Base-by-base conservation (phyloP, 2,888 invertebrate species). In the Homarus gammarus region DNA sequence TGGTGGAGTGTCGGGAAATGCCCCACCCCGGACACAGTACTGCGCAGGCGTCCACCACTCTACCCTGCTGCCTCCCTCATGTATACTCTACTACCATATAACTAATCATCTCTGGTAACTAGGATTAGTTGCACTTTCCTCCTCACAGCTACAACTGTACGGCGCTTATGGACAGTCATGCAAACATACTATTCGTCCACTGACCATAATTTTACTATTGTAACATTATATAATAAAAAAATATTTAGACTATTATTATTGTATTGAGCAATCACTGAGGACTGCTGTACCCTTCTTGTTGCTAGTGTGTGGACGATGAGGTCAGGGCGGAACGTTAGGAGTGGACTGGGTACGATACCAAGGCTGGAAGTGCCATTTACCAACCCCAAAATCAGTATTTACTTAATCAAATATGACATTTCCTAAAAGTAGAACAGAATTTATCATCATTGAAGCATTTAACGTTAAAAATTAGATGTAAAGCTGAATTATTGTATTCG, bases 21-120 rank as follows among this genome's bases (percentile, higher is more conserved):
- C 64, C 31, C 64, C 64, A 64, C 64, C n/a, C 64, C 27, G 27
- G 64, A 64, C 27, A 64, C 27, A 18, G 44, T 27, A 64, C 64
- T 64, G 64, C 64, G 64, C 64, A 64, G 56, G 64, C 64, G 64
- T 64, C 64, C 27, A n/a, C n/a, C 64, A 18, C 27, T 22, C 22
- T 5, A 6, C 56, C 64, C 64, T 64, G 64, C 27, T 27, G 12
- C 64, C 10, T n/a, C n/a, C n/a, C n/a, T n/a, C n/a, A n/a, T n/a
- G n/a, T n/a, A n/a, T n/a, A n/a, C 27, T 27, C 64, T 2, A n/a
- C n/a, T 12, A 64, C 64, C 8, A 27, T 64, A 27, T 0, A 56
- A 22, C 56, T 56, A 3, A 56, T 18, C 22, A 22, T 5, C 56
- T 56, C 22, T 56, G 15, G 5, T 56, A 22, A 22, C 5, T 56